Base-by-base conservation (phyloP, 2,888 invertebrate genomes). In the Drosophila helvetica region DNA sequence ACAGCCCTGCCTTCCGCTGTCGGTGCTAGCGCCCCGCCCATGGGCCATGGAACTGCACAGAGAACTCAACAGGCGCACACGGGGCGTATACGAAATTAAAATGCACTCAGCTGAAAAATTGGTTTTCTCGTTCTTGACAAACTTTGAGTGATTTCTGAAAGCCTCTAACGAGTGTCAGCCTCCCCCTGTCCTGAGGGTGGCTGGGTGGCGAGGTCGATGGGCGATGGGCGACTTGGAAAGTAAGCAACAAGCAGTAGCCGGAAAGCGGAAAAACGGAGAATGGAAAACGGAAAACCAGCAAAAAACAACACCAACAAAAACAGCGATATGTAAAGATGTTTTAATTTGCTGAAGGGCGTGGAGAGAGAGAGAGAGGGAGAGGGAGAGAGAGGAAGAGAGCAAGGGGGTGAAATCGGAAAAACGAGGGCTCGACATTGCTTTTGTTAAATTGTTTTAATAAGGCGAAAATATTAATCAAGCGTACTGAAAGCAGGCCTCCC, bases 101-200 rank as follows among this genome's bases (percentile, higher is more conserved):
- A 91, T 90, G 88, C 91, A 89, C 90, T 91, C 90, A 92, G 85
- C 89, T 92, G 91, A 91, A 91, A 91, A 92, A 92, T 92, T 92
- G 90, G 88, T 91, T 92, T 83, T 90, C 85, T 84, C 81, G 81
- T 80, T 82, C 75, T 86, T 80, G 77, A 77, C 75, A 87, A 81
- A 87, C 80, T 86, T 87, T 82, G 79, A 82, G 81, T 82, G 79
- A 85, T 83, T 78, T 80, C 75, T 81, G 89, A 86, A 86, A 86
- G 85, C 85, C 68, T 83, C 77, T 76, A 74, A 82, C 77, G 75
- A 85, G 68, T 61, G 55, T 70, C 68, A 54, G 50, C 51, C 68
- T 50, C 70, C 69, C 15, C 38, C 15, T 5, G 2, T 7, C 15
- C 15, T 15, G 7, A 15, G 38, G 59, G n/a, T 12, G 19, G n/a